These are phyloP conservation scores for Andrena flavipes DNA, from an alignment of 2,888 invertebrate species.

Conservation along the genomic window DNA sequence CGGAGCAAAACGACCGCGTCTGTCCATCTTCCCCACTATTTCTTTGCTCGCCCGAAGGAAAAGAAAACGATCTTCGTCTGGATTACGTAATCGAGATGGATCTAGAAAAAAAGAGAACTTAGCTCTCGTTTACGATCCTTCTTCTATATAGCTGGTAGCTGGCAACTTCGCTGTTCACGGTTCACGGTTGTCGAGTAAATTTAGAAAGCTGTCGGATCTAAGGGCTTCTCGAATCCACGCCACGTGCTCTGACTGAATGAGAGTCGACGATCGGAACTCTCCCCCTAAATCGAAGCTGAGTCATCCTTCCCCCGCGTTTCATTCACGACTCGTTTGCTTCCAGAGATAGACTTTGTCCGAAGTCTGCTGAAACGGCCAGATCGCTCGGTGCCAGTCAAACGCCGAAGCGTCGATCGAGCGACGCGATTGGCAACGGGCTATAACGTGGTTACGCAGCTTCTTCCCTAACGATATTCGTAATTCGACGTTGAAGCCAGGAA, in stretches of 20 bases:
- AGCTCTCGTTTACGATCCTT: conserved; percentile 11
- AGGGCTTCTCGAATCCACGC: conserved; percentile 64
- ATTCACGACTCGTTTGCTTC: conserved; percentile 1
- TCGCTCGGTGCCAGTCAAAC: background rate
- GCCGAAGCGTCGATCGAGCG: background rate
- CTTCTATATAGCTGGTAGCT: background rate
- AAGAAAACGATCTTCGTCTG: background rate
- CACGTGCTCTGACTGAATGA: conserved; percentile 65
- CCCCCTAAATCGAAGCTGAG: conserved; percentile 10
- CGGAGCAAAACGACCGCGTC: background rate
- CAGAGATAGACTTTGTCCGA: background rate
- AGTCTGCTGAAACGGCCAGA: background rate
- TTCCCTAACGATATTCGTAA: conserved; percentile 1
- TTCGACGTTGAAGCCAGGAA: background rate
- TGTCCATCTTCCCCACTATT: background rate
- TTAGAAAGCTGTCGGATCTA: conserved; percentile 70
- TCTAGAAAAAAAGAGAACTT: background rate
- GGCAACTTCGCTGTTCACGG: background rate
- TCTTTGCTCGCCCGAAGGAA: background rate
- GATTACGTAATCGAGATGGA: background rate
- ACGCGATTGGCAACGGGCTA: background rate
- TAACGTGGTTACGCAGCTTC: conserved; percentile 2
- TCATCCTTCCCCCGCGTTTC: conserved; percentile 1
- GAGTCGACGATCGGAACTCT: background rate
- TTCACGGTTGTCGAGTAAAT: conserved; percentile 62